Evolutionary conservation across 2,888 invertebrate species (phyloP), one percentile per base, ranked within the genome.

Genomic region (Lithophane leautieri): DNA sequence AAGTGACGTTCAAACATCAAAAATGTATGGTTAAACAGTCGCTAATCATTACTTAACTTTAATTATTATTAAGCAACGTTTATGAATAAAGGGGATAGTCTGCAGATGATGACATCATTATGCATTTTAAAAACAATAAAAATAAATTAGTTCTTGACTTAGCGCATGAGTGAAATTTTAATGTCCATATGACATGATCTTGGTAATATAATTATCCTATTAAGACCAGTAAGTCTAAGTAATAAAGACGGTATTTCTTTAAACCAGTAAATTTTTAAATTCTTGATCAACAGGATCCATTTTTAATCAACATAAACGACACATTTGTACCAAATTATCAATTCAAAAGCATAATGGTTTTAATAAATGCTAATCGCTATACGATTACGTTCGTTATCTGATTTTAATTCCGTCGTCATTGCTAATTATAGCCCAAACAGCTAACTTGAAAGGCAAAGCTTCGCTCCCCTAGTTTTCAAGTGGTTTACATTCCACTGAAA

Each of bases 401-500:
- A 81, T 74, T 82, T 76, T 67, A 73, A 76, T 85, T 71, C 75
- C 69, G 25, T 71, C 88, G 73, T 88, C 85, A 86, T 82, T 78
- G 88, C 79, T 89, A 88, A 89, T 88, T 89, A 90, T 85, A 83
- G 75, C 62, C n/a, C 83, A 82, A 86, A 86, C 82, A 82, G 74
- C 73, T 62, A 78, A 76, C 79, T 86, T 85, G 81, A 81, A 85
- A 81, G 76, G 79, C 73, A 70, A 76, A 77, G 73, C 77, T 77
- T 85, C 86, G 66, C 90, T 91, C 93, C 94, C 94, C 93, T 89
- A 89, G 85, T 88, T 87, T 88, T 90, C 82, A 91, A 94, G 93
- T 92, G 93, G 94, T 94, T 94, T 93, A 92, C 92, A 94, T 95
- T 93, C 93, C 94, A 90, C 91, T 92, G 91, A 91, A 94, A 94